A percentile compares a stretch with the other conserved stretches of the same genome.
Evolutionary conservation across 92 coral and sea anemone genomes (phyloP).

Genomic region (Porites divaricata): DNA sequence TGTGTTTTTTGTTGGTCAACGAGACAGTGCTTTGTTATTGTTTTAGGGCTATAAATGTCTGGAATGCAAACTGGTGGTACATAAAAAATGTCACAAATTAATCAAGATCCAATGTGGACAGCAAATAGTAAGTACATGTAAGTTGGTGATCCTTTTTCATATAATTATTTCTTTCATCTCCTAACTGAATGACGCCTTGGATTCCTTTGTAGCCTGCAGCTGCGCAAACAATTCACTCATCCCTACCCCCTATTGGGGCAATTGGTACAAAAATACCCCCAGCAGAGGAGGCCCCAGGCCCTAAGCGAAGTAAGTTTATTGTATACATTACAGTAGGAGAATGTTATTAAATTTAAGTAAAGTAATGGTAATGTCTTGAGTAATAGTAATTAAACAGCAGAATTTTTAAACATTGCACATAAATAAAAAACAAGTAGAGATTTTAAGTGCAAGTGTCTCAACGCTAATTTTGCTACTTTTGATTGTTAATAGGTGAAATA

Average conservation of each 20-base stretch:
- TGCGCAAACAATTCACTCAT: slow-evolving; percentile 80
- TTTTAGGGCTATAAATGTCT: slow-evolving; percentile 97
- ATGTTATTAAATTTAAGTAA: too few relatives aligned
- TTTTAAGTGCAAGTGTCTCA: too few relatives aligned
- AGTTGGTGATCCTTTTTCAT: not conserved
- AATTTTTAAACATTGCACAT: too few relatives aligned
- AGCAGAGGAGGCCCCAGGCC: slow-evolving; percentile 83
- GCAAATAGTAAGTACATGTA: slow-evolving; percentile 59
- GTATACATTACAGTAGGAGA: not conserved
- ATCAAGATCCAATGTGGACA: slow-evolving; percentile 93
- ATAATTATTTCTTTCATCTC: not conserved
- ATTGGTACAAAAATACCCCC: slow-evolving; percentile 91
- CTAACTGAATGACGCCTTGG: not conserved
- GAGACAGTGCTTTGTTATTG: not conserved
- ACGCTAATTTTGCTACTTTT: too few relatives aligned
- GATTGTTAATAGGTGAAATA: too few relatives aligned
- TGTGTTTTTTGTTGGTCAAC: too few relatives aligned
- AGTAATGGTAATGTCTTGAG: not conserved
- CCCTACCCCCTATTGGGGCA: slow-evolving; percentile 94
- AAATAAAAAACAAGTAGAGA: too few relatives aligned
- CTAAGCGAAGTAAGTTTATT: slow-evolving; percentile 86
- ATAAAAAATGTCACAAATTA: slow-evolving; percentile 96
- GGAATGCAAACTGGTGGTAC: slow-evolving; percentile 94
- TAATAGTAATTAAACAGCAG: not conserved
- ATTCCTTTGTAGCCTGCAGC: slow-evolving; percentile 31